Base-by-base conservation (phyloP, 2,888 invertebrate species). In the Drosophila kambysellisi region DNA sequence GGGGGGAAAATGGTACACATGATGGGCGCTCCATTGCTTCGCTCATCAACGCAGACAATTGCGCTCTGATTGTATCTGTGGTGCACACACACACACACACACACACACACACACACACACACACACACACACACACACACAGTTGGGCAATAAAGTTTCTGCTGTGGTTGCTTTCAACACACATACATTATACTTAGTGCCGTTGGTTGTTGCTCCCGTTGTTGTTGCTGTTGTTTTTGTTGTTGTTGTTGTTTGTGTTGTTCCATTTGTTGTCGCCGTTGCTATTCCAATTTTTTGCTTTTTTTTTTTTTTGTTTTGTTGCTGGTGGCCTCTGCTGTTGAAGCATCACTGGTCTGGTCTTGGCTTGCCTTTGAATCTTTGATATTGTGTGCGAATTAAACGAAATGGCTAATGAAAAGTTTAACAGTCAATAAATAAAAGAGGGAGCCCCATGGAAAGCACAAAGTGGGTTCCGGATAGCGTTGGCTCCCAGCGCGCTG, bases 391-490 rank as follows among this genome's bases (percentile, higher is more conserved):
- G 88, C 76, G 88, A 83, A 90, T 90, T 90, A 88, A 87, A 76
- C 88, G 82, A 88, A 89, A 89, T 89, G 88, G 84, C 86, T 89
- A 89, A 90, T 90, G 91, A 90, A 89, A 88, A 86, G 88, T 86
- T 88, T 88, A 88, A 88, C 88, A 88, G 89, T 80, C 82, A 89
- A 90, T 85, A 89, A 83, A 90, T 89, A 89, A 83, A 82, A 81
- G 70, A 64, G 73, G 74, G 41, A 65, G 71, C 64, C 58, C 37
- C 46, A 58, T 61, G 57, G 60, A 52, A n/a, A 65, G 48, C 67
- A 39, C 52, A 57, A 46, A 64, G 61, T 70, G 76, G 66, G 51
- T 41, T 35, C 39, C 50, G 11, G 11, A 56, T 33, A 20, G 59
- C 11, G 54, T 30, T 30, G 43, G 39, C 32, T 29, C 41, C 25